phyloP scores from a whole-genome alignment of 2,797 vertebrate genomes.

The Macropus fuliginosus region DNA sequence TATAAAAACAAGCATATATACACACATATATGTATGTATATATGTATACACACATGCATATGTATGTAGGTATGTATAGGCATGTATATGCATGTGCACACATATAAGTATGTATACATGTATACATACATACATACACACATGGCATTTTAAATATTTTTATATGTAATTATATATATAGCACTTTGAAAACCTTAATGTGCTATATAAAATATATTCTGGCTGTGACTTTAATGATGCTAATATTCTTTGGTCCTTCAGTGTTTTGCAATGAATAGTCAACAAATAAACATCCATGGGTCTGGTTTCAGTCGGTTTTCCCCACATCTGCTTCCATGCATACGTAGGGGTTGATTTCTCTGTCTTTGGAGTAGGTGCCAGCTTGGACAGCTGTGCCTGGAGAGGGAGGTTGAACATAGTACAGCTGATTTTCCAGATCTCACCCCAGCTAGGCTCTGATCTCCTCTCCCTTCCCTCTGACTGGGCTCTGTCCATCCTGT shows the following conservation, averaged over 20 bases:
- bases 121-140: not conserved
- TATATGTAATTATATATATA: not conserved
- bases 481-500: not conserved
- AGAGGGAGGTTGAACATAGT: not conserved
- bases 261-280: not conserved
- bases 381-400: not conserved
- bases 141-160: not conserved
- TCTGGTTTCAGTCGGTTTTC: not conserved
- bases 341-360: not conserved
- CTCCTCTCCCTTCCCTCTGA: not conserved
- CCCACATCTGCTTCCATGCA: not conserved
- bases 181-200: not conserved
- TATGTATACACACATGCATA: rapidly evolving
- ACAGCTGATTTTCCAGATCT: not conserved
- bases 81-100: no score
- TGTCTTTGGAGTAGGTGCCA: not conserved
- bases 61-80: no score
- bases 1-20: not conserved
- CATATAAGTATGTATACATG: not conserved
- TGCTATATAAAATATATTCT: not conserved
- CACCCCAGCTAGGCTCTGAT: not conserved
- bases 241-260: not conserved
- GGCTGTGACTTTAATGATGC: not conserved
- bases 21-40: not conserved
- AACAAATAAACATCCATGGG: not conserved